Conservation (phyloP, 2,888 invertebrate genomes). For the Ectemnius cavifrons region DNA sequence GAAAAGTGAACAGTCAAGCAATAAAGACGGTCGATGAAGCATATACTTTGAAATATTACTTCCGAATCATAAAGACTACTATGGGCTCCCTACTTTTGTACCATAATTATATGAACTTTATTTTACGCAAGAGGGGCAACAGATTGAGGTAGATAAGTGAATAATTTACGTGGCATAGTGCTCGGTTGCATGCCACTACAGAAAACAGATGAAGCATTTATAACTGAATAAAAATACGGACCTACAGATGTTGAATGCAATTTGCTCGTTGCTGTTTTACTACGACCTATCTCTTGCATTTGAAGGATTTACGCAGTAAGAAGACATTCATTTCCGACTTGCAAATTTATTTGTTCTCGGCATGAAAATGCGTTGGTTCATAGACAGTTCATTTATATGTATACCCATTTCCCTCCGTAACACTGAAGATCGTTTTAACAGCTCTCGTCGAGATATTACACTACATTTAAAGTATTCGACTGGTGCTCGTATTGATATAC, state of each 20-base stretch:
- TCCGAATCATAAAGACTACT: constrained; percentile 39
- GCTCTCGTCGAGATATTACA: constrained; percentile 52
- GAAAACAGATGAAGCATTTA: not conserved
- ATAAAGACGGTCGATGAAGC: not conserved
- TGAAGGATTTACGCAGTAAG: no score
- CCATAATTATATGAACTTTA: no score
- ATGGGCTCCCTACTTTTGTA: no score
- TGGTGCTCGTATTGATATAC: constrained; percentile 52
- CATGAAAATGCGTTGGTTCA: constrained; percentile 64
- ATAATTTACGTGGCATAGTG: no score
- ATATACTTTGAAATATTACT: constrained; percentile 11
- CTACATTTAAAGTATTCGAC: constrained; percentile 51
- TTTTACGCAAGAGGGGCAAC: no score
- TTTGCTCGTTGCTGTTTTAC: not conserved
- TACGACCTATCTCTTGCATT: not conserved
- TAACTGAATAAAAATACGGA: not conserved
- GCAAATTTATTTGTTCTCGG: constrained; percentile 64
- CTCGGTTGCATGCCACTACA: no score
- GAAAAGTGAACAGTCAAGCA: constrained; percentile 16
- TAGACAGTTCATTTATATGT: constrained; percentile 55
- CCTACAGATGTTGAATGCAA: no score
- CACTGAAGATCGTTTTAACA: constrained; percentile 54
- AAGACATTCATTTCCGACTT: constrained; percentile 47
- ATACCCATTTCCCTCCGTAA: constrained; percentile 50
- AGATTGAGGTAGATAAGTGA: no score